phyloP scores from a whole-genome alignment of 2,888 invertebrate genomes.

The Auanema freiburgensis region DNA sequence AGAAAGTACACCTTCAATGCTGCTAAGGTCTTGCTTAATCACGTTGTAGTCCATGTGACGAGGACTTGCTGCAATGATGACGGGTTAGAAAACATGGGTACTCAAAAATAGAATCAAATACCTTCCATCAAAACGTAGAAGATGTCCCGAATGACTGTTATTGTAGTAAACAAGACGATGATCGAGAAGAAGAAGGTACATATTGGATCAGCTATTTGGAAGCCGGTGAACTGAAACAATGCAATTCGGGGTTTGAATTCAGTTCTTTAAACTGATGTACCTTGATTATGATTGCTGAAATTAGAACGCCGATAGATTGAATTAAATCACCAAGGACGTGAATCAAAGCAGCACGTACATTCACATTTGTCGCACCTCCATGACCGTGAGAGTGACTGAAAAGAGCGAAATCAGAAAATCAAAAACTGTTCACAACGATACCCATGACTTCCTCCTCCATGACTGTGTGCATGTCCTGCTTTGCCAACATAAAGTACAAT shows the following conservation, averaged over 20 bases:
- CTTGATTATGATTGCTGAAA: slow-evolving; percentile 84
- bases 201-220: slow-evolving; percentile 90
- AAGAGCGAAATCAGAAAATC: background rate
- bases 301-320: slow-evolving; percentile 87
- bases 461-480: slow-evolving; percentile 49
- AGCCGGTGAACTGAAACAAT: slow-evolving; percentile 66
- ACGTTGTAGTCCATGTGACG: slow-evolving; percentile 72
- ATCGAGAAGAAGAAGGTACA: slow-evolving; percentile 94
- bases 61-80: slow-evolving; percentile 70
- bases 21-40: slow-evolving; percentile 81
- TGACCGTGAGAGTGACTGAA: slow-evolving; percentile 29
- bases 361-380: slow-evolving; percentile 50
- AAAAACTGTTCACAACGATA: background rate
- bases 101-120: slow-evolving; percentile 9
- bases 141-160: slow-evolving; percentile 55
- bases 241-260: background rate
- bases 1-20: slow-evolving; percentile 83
- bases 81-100: background rate
- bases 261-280: slow-evolving; percentile 9
- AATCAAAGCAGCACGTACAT: slow-evolving; percentile 89
- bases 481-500: slow-evolving; percentile 46
- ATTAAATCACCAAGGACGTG: slow-evolving; percentile 94
- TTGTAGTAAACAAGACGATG: slow-evolving; percentile 68
- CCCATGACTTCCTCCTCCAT: slow-evolving; percentile 34
- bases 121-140: slow-evolving; percentile 56